Base-by-base conservation (phyloP, 2,113 vertebrate genomes). In the Lycocorax pyrrhopterus region DNA sequence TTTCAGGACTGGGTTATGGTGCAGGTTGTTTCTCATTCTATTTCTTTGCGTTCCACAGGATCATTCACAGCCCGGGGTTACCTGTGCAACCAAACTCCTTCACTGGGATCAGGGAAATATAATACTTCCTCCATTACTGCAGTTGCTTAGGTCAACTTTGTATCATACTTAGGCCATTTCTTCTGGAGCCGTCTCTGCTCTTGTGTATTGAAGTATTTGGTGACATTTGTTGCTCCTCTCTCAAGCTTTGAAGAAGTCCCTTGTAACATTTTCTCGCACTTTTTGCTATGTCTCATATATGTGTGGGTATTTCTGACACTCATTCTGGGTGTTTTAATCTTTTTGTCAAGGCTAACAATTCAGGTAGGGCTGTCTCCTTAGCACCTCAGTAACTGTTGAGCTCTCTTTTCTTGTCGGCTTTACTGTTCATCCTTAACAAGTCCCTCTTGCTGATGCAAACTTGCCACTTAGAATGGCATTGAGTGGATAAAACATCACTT, bases 291-390 rank as follows among this genome's bases (percentile, higher is more conserved):
- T 66, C 35, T 85, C 4, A 0, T 87, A 35, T 67, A 59, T 93
- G 53, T 83, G 47, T 85, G 74, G n/a, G 51, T 83, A 90, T 47
- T 75, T 93, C n/a, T 73, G 74, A 55, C n/a, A 8, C 63, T 86
- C 35, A 43, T 90, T 86, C 68, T 75, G 39, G 8, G 10, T 74
- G 22, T 78, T 93, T 64, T 75, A 51, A 78, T 94, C 47, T 86
- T 83, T 88, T 81, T 95, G 82, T 95, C 47, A 63, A 80, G 52
- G 56, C 64, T 86, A 68, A 81, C 79, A 93, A 20, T 84, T 93
- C 56, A 49, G 69, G 26, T 51, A 71, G 72, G 67, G 41, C 47
- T 71, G 43, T 94, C 56, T 95, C 46, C 64, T 81, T 92, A 74
- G 56, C 32, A 68, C 66, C 32, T 94, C 18, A 13, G 62, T 83